phyloP scores from a whole-genome alignment of 2,888 invertebrate species.

The Oligia fasciuncula region DNA sequence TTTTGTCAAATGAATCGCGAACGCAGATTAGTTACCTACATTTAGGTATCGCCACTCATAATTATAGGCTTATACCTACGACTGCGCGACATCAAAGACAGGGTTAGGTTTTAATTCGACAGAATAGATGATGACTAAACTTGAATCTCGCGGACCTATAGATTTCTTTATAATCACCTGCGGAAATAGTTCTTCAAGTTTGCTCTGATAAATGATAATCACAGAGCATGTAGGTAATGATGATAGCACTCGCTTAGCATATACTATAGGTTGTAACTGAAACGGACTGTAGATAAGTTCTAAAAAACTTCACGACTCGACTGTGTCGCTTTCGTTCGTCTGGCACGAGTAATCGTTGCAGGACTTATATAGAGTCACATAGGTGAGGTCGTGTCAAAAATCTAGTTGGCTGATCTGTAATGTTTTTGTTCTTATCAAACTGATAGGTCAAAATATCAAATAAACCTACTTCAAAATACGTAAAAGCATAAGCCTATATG shows the following conservation, averaged over 20 bases:
- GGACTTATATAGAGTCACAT: not conserved
- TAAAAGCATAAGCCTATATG: not conserved
- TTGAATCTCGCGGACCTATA: not conserved
- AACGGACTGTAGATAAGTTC: not conserved
- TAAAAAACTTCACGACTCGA: not conserved
- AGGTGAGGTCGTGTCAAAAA: slow-evolving; percentile 10
- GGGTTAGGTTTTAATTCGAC: no score
- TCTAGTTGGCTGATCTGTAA: slow-evolving; percentile 31
- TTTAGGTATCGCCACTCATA: not conserved
- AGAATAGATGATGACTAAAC: not conserved
- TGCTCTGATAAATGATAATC: not conserved
- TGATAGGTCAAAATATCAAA: no score
- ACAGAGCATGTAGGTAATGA: no score
- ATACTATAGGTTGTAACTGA: not conserved
- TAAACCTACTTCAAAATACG: not conserved
- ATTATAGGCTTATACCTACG: not conserved
- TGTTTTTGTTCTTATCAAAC: not conserved
- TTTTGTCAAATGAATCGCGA: no score
- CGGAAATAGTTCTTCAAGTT: not conserved
- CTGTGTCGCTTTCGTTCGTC: no score
- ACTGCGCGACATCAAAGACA: not conserved
- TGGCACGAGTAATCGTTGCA: not conserved
- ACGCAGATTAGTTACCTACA: no score
- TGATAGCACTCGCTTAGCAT: not conserved
- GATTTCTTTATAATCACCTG: not conserved